Base-by-base conservation (phyloP, 2,113 vertebrate species). In the Grus americana region DNA sequence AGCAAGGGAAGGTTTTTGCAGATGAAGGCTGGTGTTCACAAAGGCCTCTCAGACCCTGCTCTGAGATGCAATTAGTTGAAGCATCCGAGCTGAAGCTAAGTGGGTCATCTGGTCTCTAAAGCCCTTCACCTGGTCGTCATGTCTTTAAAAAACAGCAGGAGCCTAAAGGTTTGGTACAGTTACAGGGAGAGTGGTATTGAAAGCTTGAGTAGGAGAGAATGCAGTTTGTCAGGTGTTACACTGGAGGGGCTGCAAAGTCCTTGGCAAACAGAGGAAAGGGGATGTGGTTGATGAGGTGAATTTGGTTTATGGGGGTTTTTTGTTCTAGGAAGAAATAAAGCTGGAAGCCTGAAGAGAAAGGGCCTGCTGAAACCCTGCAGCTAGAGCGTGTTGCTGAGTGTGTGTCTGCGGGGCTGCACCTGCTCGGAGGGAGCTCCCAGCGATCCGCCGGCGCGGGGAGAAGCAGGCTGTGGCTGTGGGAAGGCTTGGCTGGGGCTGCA, bases 281-380 rank as follows among this genome's bases (percentile, higher is more conserved):
- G 3, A 40, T 6, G 61, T 52, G 61, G 84, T 46, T 95, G 84
- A 92, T 87, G 91, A 97, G 78, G 80, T 95, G 84, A 89, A 73
- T 72, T 95, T 61, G 27, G 4, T 93, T 86, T 44, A 85, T 81
- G 70, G 40, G 40, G 10, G 10, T 18, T 6, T 75, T 94, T 91
- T 44, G 16, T 47, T 92, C 66, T 89, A 29, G 78, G 84, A 88
- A 65, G 62, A 78, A 93, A 95, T 89, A 92, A 87, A 94, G 47
- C 59, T 75, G 52, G 55, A 68, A 79, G 38, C 15, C 80, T 92
- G 73, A 68, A 78, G 78, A 87, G 61, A 20, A 79, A 36, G 76
- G 52, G 49, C 8, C 52, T 29, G 23, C 40, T 81, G 87, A 40
- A 52, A 50, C 19, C 52, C 44, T 42, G 47, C 61, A 89, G 86